phyloP scores from a whole-genome alignment of 1,140 invertebrate genomes.

The Drosophila orosa region DNA sequence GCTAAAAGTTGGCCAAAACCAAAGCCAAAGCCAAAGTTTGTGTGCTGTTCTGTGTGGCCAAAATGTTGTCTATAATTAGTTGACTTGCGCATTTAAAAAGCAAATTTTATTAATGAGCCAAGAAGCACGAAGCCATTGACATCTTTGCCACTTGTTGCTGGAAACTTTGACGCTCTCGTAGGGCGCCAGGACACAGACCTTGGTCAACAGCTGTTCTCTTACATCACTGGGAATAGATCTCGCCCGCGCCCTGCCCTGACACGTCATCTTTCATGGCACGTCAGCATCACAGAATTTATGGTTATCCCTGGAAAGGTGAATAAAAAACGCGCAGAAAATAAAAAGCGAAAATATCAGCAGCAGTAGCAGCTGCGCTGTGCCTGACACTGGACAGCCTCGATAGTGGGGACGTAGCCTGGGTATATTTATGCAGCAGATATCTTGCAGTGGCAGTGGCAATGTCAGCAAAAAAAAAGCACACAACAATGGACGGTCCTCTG shows the following conservation, averaged over 20 bases:
- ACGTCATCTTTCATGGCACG: conserved; percentile 66
- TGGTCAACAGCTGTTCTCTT: conserved; percentile 47
- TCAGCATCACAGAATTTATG: conserved; percentile 65
- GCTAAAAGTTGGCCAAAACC: conserved; percentile 37
- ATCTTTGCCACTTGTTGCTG: conserved; percentile 59
- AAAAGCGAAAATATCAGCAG: conserved; percentile 12
- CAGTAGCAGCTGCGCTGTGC: conserved; percentile 7
- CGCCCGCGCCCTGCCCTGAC: conserved; percentile 22
- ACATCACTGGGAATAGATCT: conserved; percentile 30
- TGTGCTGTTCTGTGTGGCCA: conserved; percentile 20
- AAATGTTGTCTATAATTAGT: conserved; percentile 69
- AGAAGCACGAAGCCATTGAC: conserved; percentile 10
- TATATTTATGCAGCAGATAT: conserved; percentile 47
- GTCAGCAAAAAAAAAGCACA: conserved; percentile 30
- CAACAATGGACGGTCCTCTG: conserved; percentile 14
- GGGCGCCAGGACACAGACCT: not conserved
- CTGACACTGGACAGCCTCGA: conserved; percentile 37
- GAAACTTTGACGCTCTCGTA: conserved; percentile 7
- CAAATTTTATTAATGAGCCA: conserved; percentile 58
- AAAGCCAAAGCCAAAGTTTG: conserved; percentile 1
- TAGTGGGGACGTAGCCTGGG: not conserved
- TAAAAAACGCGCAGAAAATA: conserved; percentile 27
- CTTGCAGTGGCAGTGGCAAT: conserved; percentile 15
- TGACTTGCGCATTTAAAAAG: conserved; percentile 54
- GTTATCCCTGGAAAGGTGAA: conserved; percentile 46